Evolutionary conservation across 2,888 invertebrate species (phyloP), one percentile per base, ranked within the genome.

Genomic region (Junonia oenone): DNA sequence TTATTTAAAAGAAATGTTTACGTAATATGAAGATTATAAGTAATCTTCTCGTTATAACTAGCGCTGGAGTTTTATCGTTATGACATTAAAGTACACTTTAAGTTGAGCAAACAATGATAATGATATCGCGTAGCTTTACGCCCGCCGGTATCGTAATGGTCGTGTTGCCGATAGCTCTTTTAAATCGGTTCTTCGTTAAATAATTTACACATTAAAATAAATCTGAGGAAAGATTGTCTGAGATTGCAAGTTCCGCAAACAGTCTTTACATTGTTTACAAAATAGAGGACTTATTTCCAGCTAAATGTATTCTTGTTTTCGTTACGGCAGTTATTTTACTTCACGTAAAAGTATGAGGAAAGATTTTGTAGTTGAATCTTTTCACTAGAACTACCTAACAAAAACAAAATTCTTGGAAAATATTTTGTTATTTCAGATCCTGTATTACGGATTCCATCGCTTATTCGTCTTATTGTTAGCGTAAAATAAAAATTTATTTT

Each of bases 31-130:
- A 40, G 0, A 19, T 40, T 40, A 40, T 19, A 17, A 40, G 19
- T 13, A 14, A 17, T 43, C 14, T 43, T 27, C 37, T 52, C 45
- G 51, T 27, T 33, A 27, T 27, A 52, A 35, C 37, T 26, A 26
- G 14, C 17, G 45, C n/a, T 45, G 15, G 9, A 40, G 35, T 35
- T 51, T 51, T 52, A 46, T 52, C 52, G 46, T 37, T 52, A 37
- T 46, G 45, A 8, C 52, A 52, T 17, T 52, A 27, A 37, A 52
- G 37, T 52, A 37, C 43, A 22, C 38, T 52, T 27, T 46, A 52
- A 38, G 45, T 37, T 37, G 38, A 38, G 38, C 52, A 52, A 52
- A 52, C 38, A 40, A n/a, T 29, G 52, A 52, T 52, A 52, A 46
- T 43, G 17, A 17, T 45, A 37, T 37, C 37, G 46, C 46, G 45